Evolutionary conservation across 64 coral and sea anemone genomes (phyloP).

Genomic region (Pocillopora damicornis): DNA sequence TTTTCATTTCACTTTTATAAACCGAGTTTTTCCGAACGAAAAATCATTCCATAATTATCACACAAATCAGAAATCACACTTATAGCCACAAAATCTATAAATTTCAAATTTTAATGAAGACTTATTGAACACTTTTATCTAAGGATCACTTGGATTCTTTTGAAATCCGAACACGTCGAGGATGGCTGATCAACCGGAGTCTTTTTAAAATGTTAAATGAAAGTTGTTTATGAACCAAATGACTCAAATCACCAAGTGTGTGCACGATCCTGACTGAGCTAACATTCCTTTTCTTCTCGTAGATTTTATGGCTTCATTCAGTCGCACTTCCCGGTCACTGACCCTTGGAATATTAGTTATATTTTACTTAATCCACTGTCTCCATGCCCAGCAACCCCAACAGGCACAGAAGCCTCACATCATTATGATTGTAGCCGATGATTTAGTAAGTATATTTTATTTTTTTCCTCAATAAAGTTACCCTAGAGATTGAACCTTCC

Average conservation of each 20-base stretch:
- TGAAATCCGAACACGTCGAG: not conserved
- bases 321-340: not conserved
- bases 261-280: not conserved
- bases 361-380: slow-evolving; percentile 8
- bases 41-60: not conserved
- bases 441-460: slow-evolving; percentile 58
- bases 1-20: not conserved
- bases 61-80: not conserved
- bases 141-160: too few species aligned
- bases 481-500: not conserved
- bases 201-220: not conserved
- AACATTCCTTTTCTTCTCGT: not conserved
- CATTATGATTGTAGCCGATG: slow-evolving; percentile 92
- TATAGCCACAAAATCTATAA: not conserved
- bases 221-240: slow-evolving; percentile 14
- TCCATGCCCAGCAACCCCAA: not conserved
- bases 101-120: not conserved
- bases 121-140: not conserved
- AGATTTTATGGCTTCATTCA: slow-evolving; percentile 26
- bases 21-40: not conserved
- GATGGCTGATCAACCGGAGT: slow-evolving; percentile 1
- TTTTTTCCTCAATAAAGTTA: not conserved
- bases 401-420: slow-evolving; percentile 70
- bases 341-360: slow-evolving; percentile 24
- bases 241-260: not conserved